Base-by-base conservation (phyloP, 2,113 vertebrate genomes). In the Canis aureus region DNA sequence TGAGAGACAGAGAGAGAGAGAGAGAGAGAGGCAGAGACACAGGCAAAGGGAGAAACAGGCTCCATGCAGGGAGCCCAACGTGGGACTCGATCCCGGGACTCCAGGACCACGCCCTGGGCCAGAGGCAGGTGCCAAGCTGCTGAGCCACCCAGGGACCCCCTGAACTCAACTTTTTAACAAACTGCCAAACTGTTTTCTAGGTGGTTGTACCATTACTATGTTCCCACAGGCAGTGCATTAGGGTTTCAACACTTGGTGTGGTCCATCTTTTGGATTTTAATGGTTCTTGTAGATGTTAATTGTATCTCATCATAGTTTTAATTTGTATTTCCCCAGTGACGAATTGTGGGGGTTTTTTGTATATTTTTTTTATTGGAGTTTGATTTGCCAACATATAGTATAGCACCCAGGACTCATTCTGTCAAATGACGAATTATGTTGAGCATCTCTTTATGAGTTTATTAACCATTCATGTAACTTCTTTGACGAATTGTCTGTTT, bases 111-210 rank as follows among this genome's bases (percentile, higher is more conserved):
- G 7, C 6, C 43, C 43, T 43, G 43, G 43, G 43, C 43, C 43
- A 43, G 6, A 43, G 43, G 43, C 43, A 43, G 43, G 43, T 1
- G 6, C 43, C 43, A 43, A 43, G 7, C 43, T 1, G 43, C 43
- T 43, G 43, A 43, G 43, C 43, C 43, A 43, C 43, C 43, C 43
- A 43, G 43, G 43, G 43, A 43, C 6, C 43, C 43, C 43, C 43
- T 43, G 43, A 43, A 55, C 55, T 55, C 78, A 83, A 91, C 29
- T 83, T 90, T 87, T 69, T 49, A 74, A 95, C 38, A 93, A 80
- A 38, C 22, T 13, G 8, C 10, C 38, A 25, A 60, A 76, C n/a
- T 76, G 29, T 74, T 91, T 86, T 91, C 49, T 49, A 69, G 51
- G 51, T 38, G 17, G 60, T 38, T 55, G 2, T 11, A 9, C 11